Base-by-base conservation (phyloP, 2,888 invertebrate genomes). In the Ceratothoa steindachneri region DNA sequence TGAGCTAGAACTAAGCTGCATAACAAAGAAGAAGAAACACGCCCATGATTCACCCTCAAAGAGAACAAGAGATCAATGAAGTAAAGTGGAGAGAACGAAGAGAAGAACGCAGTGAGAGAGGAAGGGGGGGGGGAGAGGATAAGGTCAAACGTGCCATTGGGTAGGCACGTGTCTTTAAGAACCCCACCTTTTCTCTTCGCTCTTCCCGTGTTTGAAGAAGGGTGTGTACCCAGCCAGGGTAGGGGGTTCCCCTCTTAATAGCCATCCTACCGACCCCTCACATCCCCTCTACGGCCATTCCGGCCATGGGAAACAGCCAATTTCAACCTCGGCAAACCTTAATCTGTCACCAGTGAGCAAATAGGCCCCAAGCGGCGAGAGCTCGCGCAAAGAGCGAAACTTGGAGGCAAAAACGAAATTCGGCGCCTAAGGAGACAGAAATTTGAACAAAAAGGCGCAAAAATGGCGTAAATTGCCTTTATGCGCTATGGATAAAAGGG, bases 251-350 rank as follows among this genome's bases (percentile, higher is more conserved):
- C n/a, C n/a, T n/a, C n/a, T n/a, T n/a, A n/a, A n/a, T n/a, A n/a
- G n/a, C n/a, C n/a, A n/a, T n/a, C n/a, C n/a, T n/a, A n/a, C n/a
- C n/a, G n/a, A n/a, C n/a, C n/a, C n/a, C n/a, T n/a, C n/a, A 22
- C 7, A 55, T 55, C 55, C 19, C 55, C 55, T 55, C 19, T 15
- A 55, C 19, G 55, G 55, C 24, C 55, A 19, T 55, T 55, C 55
- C 19, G 55, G 7, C 55, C 55, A 55, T 55, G 55, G 55, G 55
- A 55, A 55, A 55, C 55, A 22, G 55, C 55, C 55, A 55, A 55
- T 55, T 55, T 55, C 55, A 55, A 55, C 55, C 55, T 55, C 55
- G 55, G 55, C 7, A 55, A 55, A 55, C 55, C 55, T 55, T 55
- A 55, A 55, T 55, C 55, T 55, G 55, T 55, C 55, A 55, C 55